phyloP scores from a whole-genome alignment of 2,113 vertebrate species.

The Pangasianodon gigas region DNA sequence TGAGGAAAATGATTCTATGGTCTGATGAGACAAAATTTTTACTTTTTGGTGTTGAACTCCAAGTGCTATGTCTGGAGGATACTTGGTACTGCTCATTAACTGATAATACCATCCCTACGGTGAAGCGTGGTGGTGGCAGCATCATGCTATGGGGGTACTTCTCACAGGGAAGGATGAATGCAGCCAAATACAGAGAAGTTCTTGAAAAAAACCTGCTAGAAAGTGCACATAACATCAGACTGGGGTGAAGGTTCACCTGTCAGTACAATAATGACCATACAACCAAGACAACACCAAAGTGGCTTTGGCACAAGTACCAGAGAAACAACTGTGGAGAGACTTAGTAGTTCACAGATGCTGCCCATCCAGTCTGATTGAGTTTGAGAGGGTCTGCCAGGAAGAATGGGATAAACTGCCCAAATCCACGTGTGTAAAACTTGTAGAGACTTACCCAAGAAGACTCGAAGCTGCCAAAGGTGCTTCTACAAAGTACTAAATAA shows the following conservation, averaged over 20 bases:
- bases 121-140: not conserved
- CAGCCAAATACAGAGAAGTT: not conserved
- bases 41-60: not conserved
- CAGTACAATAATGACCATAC: not conserved
- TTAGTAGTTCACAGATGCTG: not conserved
- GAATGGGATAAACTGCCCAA: not conserved
- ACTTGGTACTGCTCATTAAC: not conserved
- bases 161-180: not conserved
- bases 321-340: not conserved
- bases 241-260: not conserved
- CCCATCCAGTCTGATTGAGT: not conserved
- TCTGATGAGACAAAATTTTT: too few relatives aligned
- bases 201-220: not conserved
- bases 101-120: not conserved
- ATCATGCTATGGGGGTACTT: not conserved
- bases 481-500: not conserved
- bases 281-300: not conserved
- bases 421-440: not conserved
- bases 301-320: not conserved
- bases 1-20: too few relatives aligned
- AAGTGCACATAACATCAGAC: not conserved
- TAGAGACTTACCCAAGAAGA: not conserved
- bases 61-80: not conserved
- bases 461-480: not conserved
- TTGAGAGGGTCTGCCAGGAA: not conserved